Evolutionary conservation across 2,113 vertebrate species (phyloP), one percentile per base, ranked within the genome.

Genomic region (Ifrita kowaldi): DNA sequence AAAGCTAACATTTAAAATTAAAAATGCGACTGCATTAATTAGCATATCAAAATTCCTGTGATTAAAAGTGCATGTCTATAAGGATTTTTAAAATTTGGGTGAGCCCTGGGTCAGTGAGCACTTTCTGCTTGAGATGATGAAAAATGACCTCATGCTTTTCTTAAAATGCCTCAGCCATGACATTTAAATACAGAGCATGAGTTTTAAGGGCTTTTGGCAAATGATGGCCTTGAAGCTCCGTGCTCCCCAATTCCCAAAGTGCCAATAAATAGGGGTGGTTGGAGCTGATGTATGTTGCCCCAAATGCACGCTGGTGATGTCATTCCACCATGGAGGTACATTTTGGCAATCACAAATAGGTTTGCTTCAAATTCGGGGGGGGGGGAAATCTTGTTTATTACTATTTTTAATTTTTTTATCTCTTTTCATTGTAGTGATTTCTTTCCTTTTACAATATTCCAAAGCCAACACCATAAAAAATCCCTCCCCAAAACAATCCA

Each of bases 81-180:
- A 57, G 28, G 70, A 87, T 59, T 71, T 76, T 56, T 33, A 35
- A 82, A 78, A 65, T 57, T 30, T 55, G 60, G 18, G 41, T 5
- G 9, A 69, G 35, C 3, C 8, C 22, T 23, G 42, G 33, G 26
- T 70, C 60, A 87, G 37, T 15, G 49, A 90, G 22, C 37, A 27
- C 13, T 35, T 75, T 47, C 64, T 46, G 74, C n/a, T 49, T 57
- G 81, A 53, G 74, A 78, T 46, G 50, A 78, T 57, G 30, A 78
- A 74, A 81, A 70, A 64, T n/a, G 20, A 91, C 65, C 52, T 93
- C 52, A 78, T 28, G 30, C 9, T 93, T 89, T 44, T 52, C 56
- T 62, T 22, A 35, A 84, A 69, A 70, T 44, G 65, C 52, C 78
- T 64, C 26, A 75, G 69, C 12, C 5, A 2, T 19, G 46, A 75